Base-by-base conservation (phyloP, 2,888 invertebrate genomes). In the Emmelina monodactyla region DNA sequence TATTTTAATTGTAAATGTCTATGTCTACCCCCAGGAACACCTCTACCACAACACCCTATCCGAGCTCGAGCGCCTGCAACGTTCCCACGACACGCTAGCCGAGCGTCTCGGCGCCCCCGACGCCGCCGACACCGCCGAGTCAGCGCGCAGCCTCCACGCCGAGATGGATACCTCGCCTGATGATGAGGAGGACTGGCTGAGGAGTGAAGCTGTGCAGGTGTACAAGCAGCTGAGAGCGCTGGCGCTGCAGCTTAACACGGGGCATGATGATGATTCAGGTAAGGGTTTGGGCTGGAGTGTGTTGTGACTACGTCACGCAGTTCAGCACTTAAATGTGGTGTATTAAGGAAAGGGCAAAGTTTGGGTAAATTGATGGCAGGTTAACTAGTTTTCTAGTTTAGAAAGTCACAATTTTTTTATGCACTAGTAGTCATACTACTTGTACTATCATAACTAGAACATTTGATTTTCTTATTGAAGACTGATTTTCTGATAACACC, bases 161-260 rank as follows among this genome's bases (percentile, higher is more conserved):
- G 95, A 96, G 82, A 91, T 96, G 88, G 94, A 94, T 63, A 85
- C 89, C 33, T 89, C 89, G 40, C 85, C 85, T 2, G 83, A 82
- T 31, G 56, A 68, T 34, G 83, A 82, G n/a, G 81, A 84, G 31
- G 58, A 76, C 58, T 82, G 88, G 83, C 73, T 84, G 72, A 63
- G 84, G 47, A 79, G 80, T 31, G 88, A 88, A 49, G 87, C 87
- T 29, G 83, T 87, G 38, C 85, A 87, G 31, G 88, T 88, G 13
- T 88, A 87, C 55, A 87, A 90, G 50, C 87, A 91, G 61, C 72
- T 92, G 42, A 80, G 89, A 49, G 82, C 88, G 33, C 69, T 91
- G 40, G 88, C 89, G 41, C 82, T 88, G 46, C 89, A 90, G 50
- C 73, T 91, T 9, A 88, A 89, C 55, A 86, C 88, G 14, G 87